Percentiles rank a stretch among this genome's conserved stretches.
Conservation (phyloP, 2,113 vertebrate species). For the Propithecus coquereli region DNA sequence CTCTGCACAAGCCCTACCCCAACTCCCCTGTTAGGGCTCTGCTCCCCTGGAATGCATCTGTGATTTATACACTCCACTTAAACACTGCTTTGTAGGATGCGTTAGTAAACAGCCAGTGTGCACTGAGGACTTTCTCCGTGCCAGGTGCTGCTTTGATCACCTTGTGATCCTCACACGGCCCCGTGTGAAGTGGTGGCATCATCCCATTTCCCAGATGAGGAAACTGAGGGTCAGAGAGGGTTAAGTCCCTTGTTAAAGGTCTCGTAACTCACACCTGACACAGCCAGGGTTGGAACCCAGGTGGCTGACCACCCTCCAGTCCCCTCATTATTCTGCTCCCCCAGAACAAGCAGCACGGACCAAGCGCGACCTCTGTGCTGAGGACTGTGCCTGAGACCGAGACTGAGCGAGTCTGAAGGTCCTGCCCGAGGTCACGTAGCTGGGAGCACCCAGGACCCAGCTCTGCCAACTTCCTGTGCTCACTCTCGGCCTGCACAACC, state of each 20-base stretch:
- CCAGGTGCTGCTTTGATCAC: background rate
- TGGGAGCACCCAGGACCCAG: background rate
- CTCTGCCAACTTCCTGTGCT: accelerated
- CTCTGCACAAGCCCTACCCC: background rate
- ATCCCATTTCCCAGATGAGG: background rate
- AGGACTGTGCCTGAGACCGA: background rate
- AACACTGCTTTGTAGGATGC: background rate
- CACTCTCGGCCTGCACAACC: too few relatives aligned
- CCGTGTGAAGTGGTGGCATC: background rate
- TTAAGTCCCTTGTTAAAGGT: background rate
- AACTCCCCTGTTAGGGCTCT: background rate
- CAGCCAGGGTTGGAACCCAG: background rate
- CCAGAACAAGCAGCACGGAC: background rate
- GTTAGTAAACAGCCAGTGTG: background rate
- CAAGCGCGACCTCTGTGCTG: background rate
- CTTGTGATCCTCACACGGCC: background rate
- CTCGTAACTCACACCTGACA: background rate
- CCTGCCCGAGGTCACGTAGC: background rate
- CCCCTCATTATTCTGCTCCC: background rate
- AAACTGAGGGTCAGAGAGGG: background rate
- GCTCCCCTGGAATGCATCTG: background rate
- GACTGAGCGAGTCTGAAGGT: background rate
- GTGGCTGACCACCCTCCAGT: background rate
- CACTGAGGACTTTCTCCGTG: background rate
- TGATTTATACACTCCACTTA: background rate